phyloP scores from a whole-genome alignment of 2,888 invertebrate genomes.

The Tribolium freemani region DNA sequence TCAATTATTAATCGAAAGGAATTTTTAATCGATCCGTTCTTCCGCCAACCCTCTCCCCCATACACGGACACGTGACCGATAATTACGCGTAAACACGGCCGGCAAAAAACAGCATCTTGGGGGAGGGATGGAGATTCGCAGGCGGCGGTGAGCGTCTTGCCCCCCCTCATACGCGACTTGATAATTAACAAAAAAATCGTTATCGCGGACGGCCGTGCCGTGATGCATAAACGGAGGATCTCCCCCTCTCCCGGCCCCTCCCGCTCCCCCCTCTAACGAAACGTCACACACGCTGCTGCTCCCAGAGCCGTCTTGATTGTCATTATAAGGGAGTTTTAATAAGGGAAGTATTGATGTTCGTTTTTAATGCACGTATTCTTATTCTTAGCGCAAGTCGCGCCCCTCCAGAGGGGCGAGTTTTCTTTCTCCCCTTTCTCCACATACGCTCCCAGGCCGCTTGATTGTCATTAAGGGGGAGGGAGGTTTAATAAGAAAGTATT shows the following conservation, averaged over 20 bases:
- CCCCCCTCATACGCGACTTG: slow-evolving; percentile 68
- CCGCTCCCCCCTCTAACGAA: slow-evolving; percentile 46
- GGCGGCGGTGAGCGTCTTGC: slow-evolving; percentile 41
- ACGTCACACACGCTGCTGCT: slow-evolving; percentile 62
- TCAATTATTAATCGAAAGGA: slow-evolving; percentile 68
- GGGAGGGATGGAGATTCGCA: slow-evolving; percentile 38
- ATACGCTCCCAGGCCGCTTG: slow-evolving; percentile 58
- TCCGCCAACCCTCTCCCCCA: slow-evolving; percentile 17
- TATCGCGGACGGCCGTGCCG: slow-evolving; percentile 68
- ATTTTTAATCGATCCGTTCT: slow-evolving; percentile 65
- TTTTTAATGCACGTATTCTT: slow-evolving; percentile 68
- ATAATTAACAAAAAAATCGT: slow-evolving; percentile 70
- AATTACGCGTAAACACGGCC: slow-evolving; percentile 37
- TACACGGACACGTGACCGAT: slow-evolving; percentile 34
- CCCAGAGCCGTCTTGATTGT: slow-evolving; percentile 64
- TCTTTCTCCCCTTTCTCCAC: slow-evolving; percentile 62
- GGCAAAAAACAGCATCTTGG: slow-evolving; percentile 28
- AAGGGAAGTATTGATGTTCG: slow-evolving; percentile 69
- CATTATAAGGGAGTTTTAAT: slow-evolving; percentile 69
- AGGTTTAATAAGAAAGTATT: slow-evolving; percentile 46
- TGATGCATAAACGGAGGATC: slow-evolving; percentile 67
- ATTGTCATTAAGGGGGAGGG: slow-evolving; percentile 64
- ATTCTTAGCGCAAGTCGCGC: slow-evolving; percentile 65
- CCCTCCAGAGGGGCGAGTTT: slow-evolving; percentile 52
- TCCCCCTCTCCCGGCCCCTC: slow-evolving; percentile 58